These are phyloP conservation scores for Rotaria macrura DNA, from an alignment of 2,888 invertebrate genomes.

Conservation along the genomic window DNA sequence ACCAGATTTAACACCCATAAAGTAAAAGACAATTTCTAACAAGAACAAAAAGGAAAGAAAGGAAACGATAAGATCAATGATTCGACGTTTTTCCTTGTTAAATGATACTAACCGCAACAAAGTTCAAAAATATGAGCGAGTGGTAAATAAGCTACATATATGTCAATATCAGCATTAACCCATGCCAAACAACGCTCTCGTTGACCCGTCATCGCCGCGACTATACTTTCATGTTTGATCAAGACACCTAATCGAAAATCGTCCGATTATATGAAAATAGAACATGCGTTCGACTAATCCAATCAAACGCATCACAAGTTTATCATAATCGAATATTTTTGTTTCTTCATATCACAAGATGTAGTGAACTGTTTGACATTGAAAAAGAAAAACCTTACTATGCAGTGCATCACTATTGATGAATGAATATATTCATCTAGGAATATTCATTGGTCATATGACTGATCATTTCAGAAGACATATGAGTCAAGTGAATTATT, in stretches of 20 bases:
- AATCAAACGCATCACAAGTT: constrained; percentile 41
- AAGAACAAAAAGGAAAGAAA: no score
- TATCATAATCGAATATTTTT: no score
- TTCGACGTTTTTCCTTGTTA: no score
- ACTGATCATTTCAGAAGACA: no score
- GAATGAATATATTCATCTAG: no score
- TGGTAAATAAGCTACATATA: constrained; percentile 75
- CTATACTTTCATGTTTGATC: constrained; percentile 31
- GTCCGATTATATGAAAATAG: not conserved
- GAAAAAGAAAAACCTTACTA: no score
- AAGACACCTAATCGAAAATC: constrained; percentile 17
- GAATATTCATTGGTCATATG: no score
- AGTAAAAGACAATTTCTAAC: constrained; percentile 18
- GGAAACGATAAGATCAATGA: no score
- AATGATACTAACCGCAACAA: not conserved
- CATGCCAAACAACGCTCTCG: constrained; percentile 17
- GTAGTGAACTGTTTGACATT: no score
- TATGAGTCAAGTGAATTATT: no score
- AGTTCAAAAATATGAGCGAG: constrained; percentile 92
- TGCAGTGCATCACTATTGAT: no score
- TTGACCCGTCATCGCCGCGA: constrained; percentile 21
- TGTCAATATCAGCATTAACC: constrained; percentile 15
- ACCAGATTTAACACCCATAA: constrained; percentile 53
- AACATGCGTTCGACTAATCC: not conserved
- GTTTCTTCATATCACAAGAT: no score